These are phyloP conservation scores for Drosophila sp. DNA, from an alignment of 1,140 invertebrate species.

Conservation along the genomic window DNA sequence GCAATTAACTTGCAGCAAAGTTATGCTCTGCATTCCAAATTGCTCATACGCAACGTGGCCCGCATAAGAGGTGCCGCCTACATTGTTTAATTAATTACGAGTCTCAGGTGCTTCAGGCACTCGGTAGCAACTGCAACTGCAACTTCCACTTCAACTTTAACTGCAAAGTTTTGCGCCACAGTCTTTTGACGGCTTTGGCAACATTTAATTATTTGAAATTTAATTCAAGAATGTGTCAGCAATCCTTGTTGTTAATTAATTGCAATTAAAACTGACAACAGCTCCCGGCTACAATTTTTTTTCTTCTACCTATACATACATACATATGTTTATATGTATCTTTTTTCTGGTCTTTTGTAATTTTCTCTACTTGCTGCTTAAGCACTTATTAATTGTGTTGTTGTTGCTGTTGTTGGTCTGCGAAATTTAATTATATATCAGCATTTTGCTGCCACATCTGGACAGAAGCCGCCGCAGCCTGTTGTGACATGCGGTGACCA, in stretches of 20 bases:
- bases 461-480: conserved; percentile 17
- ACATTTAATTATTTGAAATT: conserved; percentile 58
- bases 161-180: conserved; percentile 8
- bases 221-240: conserved; percentile 48
- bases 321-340: background rate
- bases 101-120: conserved; percentile 46
- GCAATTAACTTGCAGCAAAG: conserved; percentile 69
- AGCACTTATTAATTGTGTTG: conserved; percentile 45
- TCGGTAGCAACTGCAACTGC: conserved; percentile 17
- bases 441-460: conserved; percentile 26
- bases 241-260: conserved; percentile 53
- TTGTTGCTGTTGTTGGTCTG: conserved; percentile 17
- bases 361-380: conserved; percentile 24
- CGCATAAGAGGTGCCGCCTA: conserved; percentile 30
- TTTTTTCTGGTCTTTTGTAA: background rate
- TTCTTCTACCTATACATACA: background rate
- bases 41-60: conserved; percentile 45
- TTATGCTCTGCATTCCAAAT: conserved; percentile 47
- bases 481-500: conserved; percentile 48
- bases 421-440: conserved; percentile 65
- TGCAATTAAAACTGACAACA: conserved; percentile 57
- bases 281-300: conserved; percentile 21
- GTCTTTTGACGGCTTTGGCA: conserved; percentile 37
- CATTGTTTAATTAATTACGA: conserved; percentile 77
- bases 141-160: conserved; percentile 19